A percentile compares a stretch with the other conserved stretches of the same genome.
These are phyloP conservation scores for Plutella xylostella DNA, from an alignment of 2,888 invertebrate species.

Conservation along the genomic window DNA sequence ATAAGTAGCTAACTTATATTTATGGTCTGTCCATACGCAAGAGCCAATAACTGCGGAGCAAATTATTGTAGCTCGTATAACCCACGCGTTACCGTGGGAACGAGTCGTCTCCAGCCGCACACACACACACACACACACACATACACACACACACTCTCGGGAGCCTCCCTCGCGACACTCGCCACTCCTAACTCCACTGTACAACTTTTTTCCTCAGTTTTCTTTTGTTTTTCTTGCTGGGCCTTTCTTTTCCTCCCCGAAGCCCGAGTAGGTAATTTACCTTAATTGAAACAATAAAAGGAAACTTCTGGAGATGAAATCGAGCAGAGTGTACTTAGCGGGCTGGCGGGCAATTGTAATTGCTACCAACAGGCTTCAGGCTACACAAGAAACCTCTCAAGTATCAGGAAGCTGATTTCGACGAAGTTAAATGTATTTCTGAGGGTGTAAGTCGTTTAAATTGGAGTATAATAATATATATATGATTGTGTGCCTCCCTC, in stretches of 20 bases:
- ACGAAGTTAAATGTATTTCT: neutral
- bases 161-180: neutral
- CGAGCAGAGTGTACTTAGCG: too few relatives aligned
- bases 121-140: conserved; percentile 21
- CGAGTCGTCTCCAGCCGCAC: conserved; percentile 28
- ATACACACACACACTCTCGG: conserved; percentile 1
- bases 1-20: conserved; percentile 24
- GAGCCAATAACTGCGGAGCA: conserved; percentile 37
- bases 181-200: neutral
- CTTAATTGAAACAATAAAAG: conserved; percentile 14
- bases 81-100: conserved; percentile 52
- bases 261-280: conserved; percentile 17
- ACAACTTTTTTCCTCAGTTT: conserved; percentile 4
- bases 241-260: neutral
- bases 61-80: conserved; percentile 35
- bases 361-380: too few relatives aligned
- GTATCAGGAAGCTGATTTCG: too few relatives aligned
- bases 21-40: conserved; percentile 24
- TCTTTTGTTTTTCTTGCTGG: conserved; percentile 9
- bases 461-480: neutral
- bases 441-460: neutral
- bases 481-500: conserved; percentile 35
- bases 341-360: too few relatives aligned
- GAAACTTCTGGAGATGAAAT: conserved; percentile 12
- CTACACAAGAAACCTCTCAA: too few relatives aligned